Conservation (phyloP, 2,113 vertebrate genomes). For the Pterocles orientalis region DNA sequence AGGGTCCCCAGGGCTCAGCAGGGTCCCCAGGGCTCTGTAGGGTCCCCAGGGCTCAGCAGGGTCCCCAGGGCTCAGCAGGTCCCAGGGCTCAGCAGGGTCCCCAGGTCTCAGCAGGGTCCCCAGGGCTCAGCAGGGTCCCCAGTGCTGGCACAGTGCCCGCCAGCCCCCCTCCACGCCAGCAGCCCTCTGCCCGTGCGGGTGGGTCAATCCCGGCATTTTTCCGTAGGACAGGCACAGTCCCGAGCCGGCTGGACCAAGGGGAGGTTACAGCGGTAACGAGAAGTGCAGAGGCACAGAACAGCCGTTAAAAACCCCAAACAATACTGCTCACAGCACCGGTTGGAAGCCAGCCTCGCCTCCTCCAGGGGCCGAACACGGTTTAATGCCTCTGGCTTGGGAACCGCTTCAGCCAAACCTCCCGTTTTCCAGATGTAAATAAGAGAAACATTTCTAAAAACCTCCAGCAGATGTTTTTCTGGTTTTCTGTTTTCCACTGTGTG, state of each 20-base stretch:
- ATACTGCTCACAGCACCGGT: fast-evolving
- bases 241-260: fast-evolving
- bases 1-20: too few relatives aligned
- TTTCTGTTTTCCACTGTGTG: background rate
- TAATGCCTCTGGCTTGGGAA: background rate
- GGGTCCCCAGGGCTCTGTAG: too few relatives aligned
- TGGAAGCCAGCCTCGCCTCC: background rate
- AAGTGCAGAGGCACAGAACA: background rate
- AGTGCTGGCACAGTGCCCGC: too few relatives aligned
- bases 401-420: background rate
- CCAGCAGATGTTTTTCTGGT: background rate
- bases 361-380: background rate
- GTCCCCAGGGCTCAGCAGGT: too few relatives aligned
- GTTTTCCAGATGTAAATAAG: background rate
- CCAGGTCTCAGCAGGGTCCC: too few relatives aligned
- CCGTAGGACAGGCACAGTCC: background rate
- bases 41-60: too few relatives aligned
- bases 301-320: fast-evolving
- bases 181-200: background rate
- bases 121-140: background rate
- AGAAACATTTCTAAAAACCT: background rate
- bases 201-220: background rate
- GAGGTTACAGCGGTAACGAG: background rate
- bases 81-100: too few relatives aligned
- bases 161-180: too few relatives aligned